Conservation (phyloP, 2,888 invertebrate species). For the Eubasilissa splendida region DNA sequence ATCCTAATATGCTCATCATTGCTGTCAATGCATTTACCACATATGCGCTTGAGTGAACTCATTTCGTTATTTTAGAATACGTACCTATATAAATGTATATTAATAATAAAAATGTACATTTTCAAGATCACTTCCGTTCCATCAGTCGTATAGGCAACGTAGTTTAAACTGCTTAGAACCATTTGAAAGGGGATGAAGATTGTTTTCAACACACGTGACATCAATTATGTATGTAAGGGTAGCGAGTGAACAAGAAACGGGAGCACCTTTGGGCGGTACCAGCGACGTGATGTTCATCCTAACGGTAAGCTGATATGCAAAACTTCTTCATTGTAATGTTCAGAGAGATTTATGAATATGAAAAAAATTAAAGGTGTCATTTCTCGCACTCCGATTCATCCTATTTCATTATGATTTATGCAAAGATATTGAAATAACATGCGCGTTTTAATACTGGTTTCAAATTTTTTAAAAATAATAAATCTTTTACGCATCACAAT, state of each 20-base stretch:
- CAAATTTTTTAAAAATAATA: not conserved
- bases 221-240: conserved; percentile 43
- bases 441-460: not conserved
- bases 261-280: conserved; percentile 11
- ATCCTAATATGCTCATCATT: too few relatives aligned
- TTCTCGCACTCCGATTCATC: conserved; percentile 18
- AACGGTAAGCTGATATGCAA: conserved; percentile 47
- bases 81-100: too few relatives aligned
- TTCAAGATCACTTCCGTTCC: too few relatives aligned
- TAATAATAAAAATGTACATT: too few relatives aligned
- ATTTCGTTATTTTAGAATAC: too few relatives aligned
- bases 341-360: conserved; percentile 26
- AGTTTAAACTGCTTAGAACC: not conserved
- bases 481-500: too few relatives aligned
- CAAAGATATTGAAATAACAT: not conserved
- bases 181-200: conserved; percentile 22
- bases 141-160: too few relatives aligned
- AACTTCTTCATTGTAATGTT: conserved; percentile 37
- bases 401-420: conserved; percentile 40
- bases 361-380: conserved; percentile 26
- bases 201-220: conserved; percentile 47
- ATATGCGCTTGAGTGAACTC: too few relatives aligned
- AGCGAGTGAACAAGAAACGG: conserved; percentile 19
- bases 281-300: conserved; percentile 6
- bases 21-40: too few relatives aligned